Evolutionary conservation across 2,797 vertebrate species (phyloP).

Genomic region (Streptopelia turtur): DNA sequence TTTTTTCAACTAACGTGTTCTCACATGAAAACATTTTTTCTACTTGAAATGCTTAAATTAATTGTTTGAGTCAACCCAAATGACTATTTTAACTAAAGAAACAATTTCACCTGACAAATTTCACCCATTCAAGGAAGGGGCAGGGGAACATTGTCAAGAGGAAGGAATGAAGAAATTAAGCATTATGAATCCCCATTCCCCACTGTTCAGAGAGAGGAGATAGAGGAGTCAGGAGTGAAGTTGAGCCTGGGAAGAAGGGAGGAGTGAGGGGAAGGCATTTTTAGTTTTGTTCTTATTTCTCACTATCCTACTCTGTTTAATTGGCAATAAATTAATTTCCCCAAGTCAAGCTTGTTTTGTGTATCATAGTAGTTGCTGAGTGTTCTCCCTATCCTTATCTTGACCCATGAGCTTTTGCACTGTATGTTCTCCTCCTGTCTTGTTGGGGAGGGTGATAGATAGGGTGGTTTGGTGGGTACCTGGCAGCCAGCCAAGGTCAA

Average conservation of each 20-base stretch:
- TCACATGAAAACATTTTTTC: not conserved
- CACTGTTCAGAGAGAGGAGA: too few relatives aligned
- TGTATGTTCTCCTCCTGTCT: not conserved
- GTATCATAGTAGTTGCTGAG: not conserved
- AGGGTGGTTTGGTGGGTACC: not conserved
- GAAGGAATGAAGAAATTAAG: not conserved
- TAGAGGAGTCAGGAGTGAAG: not conserved
- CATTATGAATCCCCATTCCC: fast-evolving
- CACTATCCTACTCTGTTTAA: not conserved
- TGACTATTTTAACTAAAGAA: not conserved
- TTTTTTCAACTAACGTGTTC: not conserved
- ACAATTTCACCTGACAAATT: not conserved
- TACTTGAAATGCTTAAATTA: not conserved
- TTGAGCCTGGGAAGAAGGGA: not conserved
- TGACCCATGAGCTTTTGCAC: too few relatives aligned
- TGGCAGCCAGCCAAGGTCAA: not conserved
- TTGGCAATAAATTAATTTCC: not conserved
- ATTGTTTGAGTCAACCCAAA: not conserved
- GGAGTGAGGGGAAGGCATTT: fast-evolving
- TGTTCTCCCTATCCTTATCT: too few relatives aligned
- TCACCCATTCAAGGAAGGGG: not conserved
- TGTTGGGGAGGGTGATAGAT: not conserved
- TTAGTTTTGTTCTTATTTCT: not conserved
- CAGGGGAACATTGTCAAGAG: not conserved
- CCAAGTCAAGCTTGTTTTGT: not conserved